Conservation (phyloP, 2,113 vertebrate genomes). For the Neotragus pygmaeus region DNA sequence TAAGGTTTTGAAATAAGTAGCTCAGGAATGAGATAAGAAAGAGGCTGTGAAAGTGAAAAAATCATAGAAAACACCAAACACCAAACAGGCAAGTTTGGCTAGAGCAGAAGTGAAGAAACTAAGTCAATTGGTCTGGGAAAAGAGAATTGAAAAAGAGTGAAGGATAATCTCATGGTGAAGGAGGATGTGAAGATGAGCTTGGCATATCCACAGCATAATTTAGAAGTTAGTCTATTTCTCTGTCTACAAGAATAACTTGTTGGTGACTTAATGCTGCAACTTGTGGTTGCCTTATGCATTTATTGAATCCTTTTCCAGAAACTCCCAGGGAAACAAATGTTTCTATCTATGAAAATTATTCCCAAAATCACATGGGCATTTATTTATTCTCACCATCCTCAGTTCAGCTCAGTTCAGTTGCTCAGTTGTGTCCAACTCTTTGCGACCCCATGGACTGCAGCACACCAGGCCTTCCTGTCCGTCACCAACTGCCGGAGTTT, state of each 20-base stretch:
- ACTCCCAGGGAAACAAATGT: background rate
- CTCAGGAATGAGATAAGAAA: background rate
- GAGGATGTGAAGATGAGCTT: background rate
- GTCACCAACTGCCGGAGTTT: background rate
- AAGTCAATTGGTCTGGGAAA: background rate
- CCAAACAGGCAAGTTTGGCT: background rate
- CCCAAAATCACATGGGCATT: background rate
- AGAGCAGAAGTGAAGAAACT: background rate
- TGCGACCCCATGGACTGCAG: background rate
- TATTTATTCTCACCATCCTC: background rate
- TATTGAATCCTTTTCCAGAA: slow-evolving; percentile 21
- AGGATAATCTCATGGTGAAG: background rate
- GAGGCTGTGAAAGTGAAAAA: background rate
- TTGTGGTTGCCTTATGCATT: background rate
- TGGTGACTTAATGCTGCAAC: background rate
- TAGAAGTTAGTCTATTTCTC: background rate
- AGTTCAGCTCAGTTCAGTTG: background rate
- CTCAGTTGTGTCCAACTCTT: background rate
- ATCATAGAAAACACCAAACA: background rate
- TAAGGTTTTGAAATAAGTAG: background rate
- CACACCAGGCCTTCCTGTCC: background rate
- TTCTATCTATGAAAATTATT: background rate
- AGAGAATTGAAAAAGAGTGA: background rate
- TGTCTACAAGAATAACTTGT: background rate
- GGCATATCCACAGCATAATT: background rate